Conservation (phyloP, 2,888 invertebrate species). For the Leptogaster cylindrica region DNA sequence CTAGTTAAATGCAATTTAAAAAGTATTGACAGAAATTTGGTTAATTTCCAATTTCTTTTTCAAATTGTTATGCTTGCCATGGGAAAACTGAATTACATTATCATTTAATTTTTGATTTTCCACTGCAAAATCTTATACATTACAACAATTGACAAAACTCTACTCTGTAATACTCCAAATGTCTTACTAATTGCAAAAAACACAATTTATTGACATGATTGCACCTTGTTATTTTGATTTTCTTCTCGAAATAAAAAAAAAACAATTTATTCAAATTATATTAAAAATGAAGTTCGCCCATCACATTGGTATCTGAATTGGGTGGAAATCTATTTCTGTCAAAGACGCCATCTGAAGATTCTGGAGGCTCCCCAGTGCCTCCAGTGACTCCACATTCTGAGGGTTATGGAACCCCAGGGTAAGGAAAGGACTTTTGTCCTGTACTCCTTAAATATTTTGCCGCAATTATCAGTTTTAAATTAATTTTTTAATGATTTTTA, state of each 20-base stretch:
- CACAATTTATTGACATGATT: constrained; percentile 5
- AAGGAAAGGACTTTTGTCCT: constrained; percentile 55
- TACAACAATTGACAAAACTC: neutral
- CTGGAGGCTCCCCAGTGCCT: constrained; percentile 72
- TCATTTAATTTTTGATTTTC: constrained; percentile 23
- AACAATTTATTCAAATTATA: constrained; percentile 10
- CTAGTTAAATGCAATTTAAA: too few species aligned
- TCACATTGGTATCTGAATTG: constrained; percentile 93
- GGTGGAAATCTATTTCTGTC: constrained; percentile 91
- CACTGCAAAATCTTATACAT: constrained; percentile 19
- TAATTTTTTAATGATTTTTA: constrained; percentile 14
- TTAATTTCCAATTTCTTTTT: constrained; percentile 41
- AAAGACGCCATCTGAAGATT: constrained; percentile 91
- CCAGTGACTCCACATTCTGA: constrained; percentile 69
- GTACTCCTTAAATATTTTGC: too few species aligned
- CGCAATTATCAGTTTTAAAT: constrained; percentile 14
- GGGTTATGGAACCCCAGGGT: constrained; percentile 65
- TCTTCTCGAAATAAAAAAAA: constrained; percentile 3
- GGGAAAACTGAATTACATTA: constrained; percentile 38
- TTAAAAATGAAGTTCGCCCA: constrained; percentile 74
- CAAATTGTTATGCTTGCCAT: constrained; percentile 41
- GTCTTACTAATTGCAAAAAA: constrained; percentile 17
- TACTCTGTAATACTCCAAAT: too few species aligned
- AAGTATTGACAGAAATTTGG: neutral
- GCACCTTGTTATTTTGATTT: constrained; percentile 30